Evolutionary conservation across 1,140 invertebrate species (phyloP), one percentile per base, ranked within the genome.

Genomic region (Drosophila triauraria): DNA sequence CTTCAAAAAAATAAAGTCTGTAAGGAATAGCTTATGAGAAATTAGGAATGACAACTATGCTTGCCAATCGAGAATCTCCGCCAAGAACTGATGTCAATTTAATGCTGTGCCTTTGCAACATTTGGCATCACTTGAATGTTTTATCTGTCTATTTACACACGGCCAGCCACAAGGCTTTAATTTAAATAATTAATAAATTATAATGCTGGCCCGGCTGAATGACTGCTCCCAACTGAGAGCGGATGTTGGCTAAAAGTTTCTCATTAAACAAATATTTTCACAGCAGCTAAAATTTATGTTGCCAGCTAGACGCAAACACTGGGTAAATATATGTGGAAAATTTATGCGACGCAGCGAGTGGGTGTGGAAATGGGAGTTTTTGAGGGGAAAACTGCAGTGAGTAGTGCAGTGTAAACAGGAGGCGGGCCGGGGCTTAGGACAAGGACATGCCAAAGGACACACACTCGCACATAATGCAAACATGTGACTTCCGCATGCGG

Each of bases 191-290:
- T 90, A 90, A 90, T 90, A 81, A 88, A 88, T 87, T 88, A 88
- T 74, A 75, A 74, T 68, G 69, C 77, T 70, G 63, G 58, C 51
- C 48, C 30, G 67, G 30, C 53, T 72, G 59, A 64, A 20, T 47
- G 51, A 46, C 58, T 61, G 20, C 42, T 25, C 46, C 64, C 67
- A 44, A 50, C 63, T 54, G 51, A 44, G 53, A 50, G 48, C 43
- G 59, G 63, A 54, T 43, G 51, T 59, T 67, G 72, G 65, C 84
- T 78, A 80, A 88, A 87, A 87, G 84, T 87, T 87, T 87, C 84
- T 88, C 85, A 90, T 88, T 88, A 90, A 88, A 88, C 85, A 88
- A 88, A 88, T 88, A 88, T 88, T 88, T 88, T 90, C 85, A 84
- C 81, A 90, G 85, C 81, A 90, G 80, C 60, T 88, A 75, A 84